These are phyloP conservation scores for Callipepla squamata DNA, from an alignment of 2,113 vertebrate genomes.

Conservation along the genomic window DNA sequence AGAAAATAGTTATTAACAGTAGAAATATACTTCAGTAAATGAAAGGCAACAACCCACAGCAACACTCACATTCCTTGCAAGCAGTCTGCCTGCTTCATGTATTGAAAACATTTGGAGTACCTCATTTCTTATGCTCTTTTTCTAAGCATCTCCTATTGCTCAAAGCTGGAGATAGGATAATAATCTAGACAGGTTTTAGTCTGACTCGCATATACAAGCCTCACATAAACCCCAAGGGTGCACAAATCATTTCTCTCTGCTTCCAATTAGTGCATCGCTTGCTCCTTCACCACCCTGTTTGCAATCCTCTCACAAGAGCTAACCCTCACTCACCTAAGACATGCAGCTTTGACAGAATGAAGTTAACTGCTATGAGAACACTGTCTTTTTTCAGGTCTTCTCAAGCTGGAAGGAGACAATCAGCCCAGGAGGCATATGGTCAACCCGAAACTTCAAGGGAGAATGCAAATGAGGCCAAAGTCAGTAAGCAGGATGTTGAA, in stretches of 20 bases:
- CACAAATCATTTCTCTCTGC: background rate
- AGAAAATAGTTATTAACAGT: background rate
- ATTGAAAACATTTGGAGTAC: background rate
- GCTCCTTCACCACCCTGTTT: background rate
- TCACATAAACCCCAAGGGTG: background rate
- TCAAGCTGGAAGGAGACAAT: background rate
- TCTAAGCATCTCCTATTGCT: background rate
- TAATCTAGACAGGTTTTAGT: background rate
- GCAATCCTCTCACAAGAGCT: accelerated
- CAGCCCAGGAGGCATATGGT: background rate
- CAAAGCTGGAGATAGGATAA: background rate
- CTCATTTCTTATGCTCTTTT: background rate
- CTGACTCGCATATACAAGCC: accelerated
- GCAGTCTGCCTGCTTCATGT: background rate
- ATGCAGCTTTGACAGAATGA: background rate
- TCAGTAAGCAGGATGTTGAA: accelerated
- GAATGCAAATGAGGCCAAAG: background rate
- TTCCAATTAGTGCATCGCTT: accelerated
- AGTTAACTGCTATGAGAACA: background rate
- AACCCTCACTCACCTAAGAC: accelerated
- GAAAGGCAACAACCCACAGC: background rate
- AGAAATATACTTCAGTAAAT: background rate
- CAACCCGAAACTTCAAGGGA: background rate
- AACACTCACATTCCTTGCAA: background rate
- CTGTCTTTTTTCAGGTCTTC: background rate